phyloP scores from a whole-genome alignment of 92 coral and sea anemone species.

The Palythoa grandis region DNA sequence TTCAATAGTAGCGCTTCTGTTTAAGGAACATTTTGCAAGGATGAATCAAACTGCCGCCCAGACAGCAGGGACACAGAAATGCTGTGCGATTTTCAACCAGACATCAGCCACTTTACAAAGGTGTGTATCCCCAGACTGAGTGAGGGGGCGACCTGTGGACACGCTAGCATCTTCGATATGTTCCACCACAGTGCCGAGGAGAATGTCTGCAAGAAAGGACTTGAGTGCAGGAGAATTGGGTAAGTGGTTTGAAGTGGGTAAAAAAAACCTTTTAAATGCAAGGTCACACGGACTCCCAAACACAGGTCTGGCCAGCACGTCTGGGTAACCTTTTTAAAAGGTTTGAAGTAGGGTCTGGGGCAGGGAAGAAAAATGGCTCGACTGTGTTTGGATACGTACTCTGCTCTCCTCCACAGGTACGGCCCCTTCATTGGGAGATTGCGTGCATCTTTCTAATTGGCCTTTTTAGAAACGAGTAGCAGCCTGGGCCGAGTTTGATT shows the following conservation, averaged over 20 bases:
- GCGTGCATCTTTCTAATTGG: no score
- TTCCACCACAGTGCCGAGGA: slow-evolving; percentile 65
- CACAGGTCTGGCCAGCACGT: no score
- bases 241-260: slow-evolving; percentile 38
- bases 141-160: slow-evolving; percentile 86
- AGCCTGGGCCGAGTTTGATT: no score
- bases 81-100: slow-evolving; percentile 70
- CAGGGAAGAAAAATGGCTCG: no score
- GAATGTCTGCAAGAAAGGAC: slow-evolving; percentile 57
- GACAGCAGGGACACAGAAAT: slow-evolving; percentile 59
- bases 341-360: not conserved
- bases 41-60: slow-evolving; percentile 70
- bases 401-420: no score
- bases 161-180: slow-evolving; percentile 70
- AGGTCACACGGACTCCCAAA: no score
- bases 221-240: slow-evolving; percentile 82
- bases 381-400: no score
- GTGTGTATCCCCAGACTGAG: slow-evolving; percentile 80
- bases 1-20: not conserved
- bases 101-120: slow-evolving; percentile 77
- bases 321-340: no score
- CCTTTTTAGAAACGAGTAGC: no score
- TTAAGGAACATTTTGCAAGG: slow-evolving; percentile 84
- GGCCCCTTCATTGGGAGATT: no score
- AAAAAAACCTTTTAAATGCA: no score